Evolutionary conservation across 2,113 vertebrate species (phyloP), one percentile per base, ranked within the genome.

Genomic region (Paracanthobrama guichenoti): DNA sequence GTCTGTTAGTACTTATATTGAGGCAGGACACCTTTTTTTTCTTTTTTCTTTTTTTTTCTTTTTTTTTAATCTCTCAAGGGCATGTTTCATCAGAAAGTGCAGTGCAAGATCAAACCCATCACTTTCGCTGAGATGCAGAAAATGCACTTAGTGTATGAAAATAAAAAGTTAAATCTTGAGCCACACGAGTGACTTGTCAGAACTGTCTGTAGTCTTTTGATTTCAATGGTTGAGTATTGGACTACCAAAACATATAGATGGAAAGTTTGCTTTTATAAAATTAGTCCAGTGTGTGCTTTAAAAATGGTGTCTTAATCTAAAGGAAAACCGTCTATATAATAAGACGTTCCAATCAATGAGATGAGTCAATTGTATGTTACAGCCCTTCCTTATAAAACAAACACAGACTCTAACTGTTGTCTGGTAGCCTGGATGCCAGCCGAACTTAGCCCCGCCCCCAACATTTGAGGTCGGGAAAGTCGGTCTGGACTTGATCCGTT

Each of bases 351-450:
- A 46, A 62, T 62, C 57, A 79, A 46, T 46, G 57, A 26, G n/a
- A 46, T 42, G 13, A 62, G 57, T 62, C 35, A 64, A 62, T 79
- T 79, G 35, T 79, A 26, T 42, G 53, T 78, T 16, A 26, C 12
- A 18, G 57, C 77, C 77, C 14, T 79, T 62, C 77, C 77, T 79
- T 60, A 62, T 79, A 79, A 64, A 79, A 46, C 77, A 79, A 62
- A 79, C 35, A 79, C 35, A 62, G 39, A 79, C 57, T 46, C n/a
- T 11, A 24, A 39, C 57, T 46, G 57, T 26, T 79, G 57, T 44
- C n/a, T n/a, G n/a, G n/a, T n/a, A n/a, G n/a, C n/a, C n/a, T n/a
- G n/a, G n/a, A n/a, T n/a, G n/a, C n/a, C n/a, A n/a, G n/a, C n/a
- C n/a, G n/a, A n/a, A n/a, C n/a, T n/a, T n/a, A n/a, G n/a, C n/a